These are phyloP conservation scores for Drosophila planitibia DNA, from an alignment of 2,888 invertebrate genomes.

Conservation along the genomic window DNA sequence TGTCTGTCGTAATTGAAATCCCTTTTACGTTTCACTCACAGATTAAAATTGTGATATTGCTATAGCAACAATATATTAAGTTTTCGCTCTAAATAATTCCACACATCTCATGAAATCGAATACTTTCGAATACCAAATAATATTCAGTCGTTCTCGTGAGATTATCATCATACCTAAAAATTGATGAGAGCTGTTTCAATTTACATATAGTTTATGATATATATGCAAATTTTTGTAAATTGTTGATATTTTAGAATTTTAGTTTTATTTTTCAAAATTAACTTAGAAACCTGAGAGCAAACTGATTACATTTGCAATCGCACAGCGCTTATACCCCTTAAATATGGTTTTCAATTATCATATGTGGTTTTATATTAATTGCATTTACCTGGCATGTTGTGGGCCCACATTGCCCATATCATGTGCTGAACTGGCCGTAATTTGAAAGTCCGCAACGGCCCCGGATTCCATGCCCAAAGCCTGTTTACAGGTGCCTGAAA, in stretches of 20 bases:
- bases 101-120: neutral
- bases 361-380: neutral
- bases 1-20: constrained; percentile 28
- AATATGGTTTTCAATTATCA: neutral
- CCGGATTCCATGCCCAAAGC: constrained; percentile 93
- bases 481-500: constrained; percentile 89
- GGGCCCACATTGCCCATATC: constrained; percentile 93
- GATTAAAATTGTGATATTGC: neutral
- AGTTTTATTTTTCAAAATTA: neutral
- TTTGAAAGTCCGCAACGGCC: constrained; percentile 90
- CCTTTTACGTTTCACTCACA: constrained; percentile 9
- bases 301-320: neutral
- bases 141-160: neutral
- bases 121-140: neutral
- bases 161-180: neutral
- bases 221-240: neutral
- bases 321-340: too few species aligned
- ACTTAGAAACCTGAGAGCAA: neutral
- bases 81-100: neutral
- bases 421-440: constrained; percentile 92
- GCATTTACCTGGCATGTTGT: constrained; percentile 91
- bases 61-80: neutral
- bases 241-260: neutral
- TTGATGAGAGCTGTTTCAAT: neutral
- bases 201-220: neutral